phyloP scores from a whole-genome alignment of 2,888 invertebrate genomes.

The Hemicrepidius hirtus region DNA sequence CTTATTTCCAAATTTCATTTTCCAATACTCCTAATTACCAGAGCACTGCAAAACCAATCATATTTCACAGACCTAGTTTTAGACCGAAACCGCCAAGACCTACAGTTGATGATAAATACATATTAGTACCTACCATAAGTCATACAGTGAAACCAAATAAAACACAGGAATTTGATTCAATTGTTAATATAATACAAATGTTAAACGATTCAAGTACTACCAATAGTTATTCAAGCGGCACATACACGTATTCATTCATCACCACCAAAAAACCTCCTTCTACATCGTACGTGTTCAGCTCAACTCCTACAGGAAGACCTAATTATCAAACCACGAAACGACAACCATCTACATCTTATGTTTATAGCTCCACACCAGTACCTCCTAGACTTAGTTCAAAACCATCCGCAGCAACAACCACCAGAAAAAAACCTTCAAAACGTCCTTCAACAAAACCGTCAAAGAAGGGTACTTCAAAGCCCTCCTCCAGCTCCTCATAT shows the following conservation, averaged over 20 bases:
- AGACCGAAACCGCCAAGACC: constrained; percentile 74
- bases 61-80: constrained; percentile 74
- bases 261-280: constrained; percentile 55
- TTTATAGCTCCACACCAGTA: constrained; percentile 69
- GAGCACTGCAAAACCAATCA: constrained; percentile 61
- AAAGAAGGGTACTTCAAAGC: constrained; percentile 20
- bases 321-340: constrained; percentile 58
- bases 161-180: constrained; percentile 74
- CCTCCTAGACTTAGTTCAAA: constrained; percentile 57
- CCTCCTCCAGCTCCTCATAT: constrained; percentile 25
- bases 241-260: constrained; percentile 42
- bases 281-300: constrained; percentile 42
- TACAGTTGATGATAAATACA: constrained; percentile 72
- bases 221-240: constrained; percentile 7
- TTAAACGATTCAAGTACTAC: constrained; percentile 72
- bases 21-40: constrained; percentile 66
- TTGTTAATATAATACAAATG: constrained; percentile 79
- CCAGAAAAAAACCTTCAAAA: constrained; percentile 29
- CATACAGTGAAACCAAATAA: constrained; percentile 65
- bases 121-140: constrained; percentile 76
- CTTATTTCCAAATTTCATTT: constrained; percentile 67
- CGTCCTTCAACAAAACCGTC: constrained; percentile 35
- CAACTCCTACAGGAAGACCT: constrained; percentile 54
- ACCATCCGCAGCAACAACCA: constrained; percentile 51
- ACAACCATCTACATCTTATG: constrained; percentile 72